Evolutionary conservation across 2,888 invertebrate species (phyloP).

Genomic region (Tortricodes alternella): DNA sequence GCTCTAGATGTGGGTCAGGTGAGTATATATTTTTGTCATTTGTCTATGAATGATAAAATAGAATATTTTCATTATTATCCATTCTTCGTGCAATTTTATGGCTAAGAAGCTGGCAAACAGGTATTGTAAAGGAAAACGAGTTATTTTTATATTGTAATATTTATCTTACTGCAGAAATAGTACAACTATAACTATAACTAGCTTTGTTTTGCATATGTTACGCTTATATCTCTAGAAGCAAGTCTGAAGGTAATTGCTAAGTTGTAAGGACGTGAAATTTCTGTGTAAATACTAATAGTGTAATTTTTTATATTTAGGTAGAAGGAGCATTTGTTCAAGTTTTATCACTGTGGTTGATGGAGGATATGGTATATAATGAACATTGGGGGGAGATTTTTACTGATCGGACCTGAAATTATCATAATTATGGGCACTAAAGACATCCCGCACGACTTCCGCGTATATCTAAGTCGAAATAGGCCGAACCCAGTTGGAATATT

Average conservation of each 20-base stretch:
- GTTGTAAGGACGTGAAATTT: too few relatives aligned
- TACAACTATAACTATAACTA: too few relatives aligned
- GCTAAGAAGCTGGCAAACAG: too few relatives aligned
- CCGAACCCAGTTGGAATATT: slow-evolving; percentile 53
- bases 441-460: slow-evolving; percentile 52
- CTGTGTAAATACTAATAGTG: neutral
- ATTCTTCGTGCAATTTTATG: slow-evolving; percentile 33
- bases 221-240: too few relatives aligned
- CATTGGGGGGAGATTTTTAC: slow-evolving; percentile 47
- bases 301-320: slow-evolving; percentile 19
- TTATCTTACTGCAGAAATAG: too few relatives aligned
- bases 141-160: too few relatives aligned
- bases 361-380: slow-evolving; percentile 45
- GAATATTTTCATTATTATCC: slow-evolving; percentile 27
- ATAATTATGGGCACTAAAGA: slow-evolving; percentile 53
- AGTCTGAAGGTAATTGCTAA: too few relatives aligned
- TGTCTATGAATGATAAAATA: slow-evolving; percentile 29
- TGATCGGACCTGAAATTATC: slow-evolving; percentile 54
- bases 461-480: slow-evolving; percentile 46
- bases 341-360: slow-evolving; percentile 47
- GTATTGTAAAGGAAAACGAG: too few relatives aligned
- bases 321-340: slow-evolving; percentile 35
- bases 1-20: slow-evolving; percentile 30
- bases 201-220: too few relatives aligned
- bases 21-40: slow-evolving; percentile 23